Conservation (phyloP, 2,797 vertebrate species). For the Pagetopsis macropterus region DNA sequence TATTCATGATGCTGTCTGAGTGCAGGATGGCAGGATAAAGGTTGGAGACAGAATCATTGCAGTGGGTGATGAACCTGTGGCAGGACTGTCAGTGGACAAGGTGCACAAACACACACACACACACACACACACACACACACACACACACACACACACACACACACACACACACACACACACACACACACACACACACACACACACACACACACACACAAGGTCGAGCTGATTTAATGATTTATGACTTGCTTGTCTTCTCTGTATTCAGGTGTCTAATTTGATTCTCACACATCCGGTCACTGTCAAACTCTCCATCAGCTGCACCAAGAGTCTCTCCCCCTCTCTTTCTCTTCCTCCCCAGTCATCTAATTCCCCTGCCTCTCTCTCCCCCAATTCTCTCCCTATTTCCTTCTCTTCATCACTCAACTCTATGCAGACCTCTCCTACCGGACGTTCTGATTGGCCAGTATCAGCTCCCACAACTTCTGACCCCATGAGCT, state of each 20-base stretch:
- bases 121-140: constrained; percentile 39
- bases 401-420: constrained; percentile 37
- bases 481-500: constrained; percentile 84
- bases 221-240: constrained; percentile 64
- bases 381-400: constrained; percentile 39
- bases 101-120: constrained; percentile 67
- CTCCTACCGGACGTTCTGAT: constrained; percentile 72
- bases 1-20: constrained; percentile 14
- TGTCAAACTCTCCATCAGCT: constrained; percentile 84
- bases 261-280: constrained; percentile 86
- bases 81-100: constrained; percentile 87
- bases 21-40: constrained; percentile 87
- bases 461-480: constrained; percentile 80
- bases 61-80: constrained; percentile 87
- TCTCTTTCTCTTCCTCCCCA: constrained; percentile 29
- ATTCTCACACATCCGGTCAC: constrained; percentile 83
- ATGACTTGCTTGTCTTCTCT: constrained; percentile 54
- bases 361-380: constrained; percentile 10
- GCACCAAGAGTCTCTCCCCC: constrained; percentile 42
- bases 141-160: constrained; percentile 39
- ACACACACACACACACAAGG: constrained; percentile 53
- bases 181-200: constrained; percentile 14
- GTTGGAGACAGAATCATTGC: constrained; percentile 87
- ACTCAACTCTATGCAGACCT: constrained; percentile 27
- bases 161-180: constrained; percentile 32